Base-by-base conservation (phyloP, 2,888 invertebrate species). In the Tanaodytes sp. region DNA sequence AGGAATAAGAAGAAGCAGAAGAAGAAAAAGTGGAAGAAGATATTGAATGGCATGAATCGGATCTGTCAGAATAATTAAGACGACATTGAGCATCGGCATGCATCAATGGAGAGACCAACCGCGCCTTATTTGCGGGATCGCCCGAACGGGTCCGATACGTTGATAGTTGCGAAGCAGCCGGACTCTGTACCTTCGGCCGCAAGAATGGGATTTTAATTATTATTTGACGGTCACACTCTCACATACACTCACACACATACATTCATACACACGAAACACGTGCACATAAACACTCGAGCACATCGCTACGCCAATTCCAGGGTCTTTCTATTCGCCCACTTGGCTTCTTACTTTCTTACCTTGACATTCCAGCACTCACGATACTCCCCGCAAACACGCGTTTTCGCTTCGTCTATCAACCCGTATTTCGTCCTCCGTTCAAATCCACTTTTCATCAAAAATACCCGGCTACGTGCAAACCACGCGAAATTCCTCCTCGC, bases 281-380 rank as follows among this genome's bases (percentile, higher is more conserved):
- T n/a, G n/a, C n/a, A n/a, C n/a, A n/a, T n/a, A n/a, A n/a, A n/a
- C n/a, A n/a, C n/a, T n/a, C n/a, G n/a, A n/a, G n/a, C n/a, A n/a
- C n/a, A n/a, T n/a, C n/a, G 23, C 23, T 23, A 23, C 45, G 45
- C 27, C 4, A 8, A 12, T 36, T 23, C 48, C 58, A 59, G 49
- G 48, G 46, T 59, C 63, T 54, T 48, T 43, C 31, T 23, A 46
- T 54, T 55, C 62, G 59, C 57, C 61, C 51, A 15, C 42, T 58
- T 27, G 63, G 43, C 66, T 69, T 63, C 12, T 63, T 64, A 67
- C 49, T 67, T 63, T 66, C 63, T 64, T 68, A 73, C 74, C 73
- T 73, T 74, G 73, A 70, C 75, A 76, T 75, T 76, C 75, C 75
- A 59, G 51, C 71, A 73, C 75, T 71, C 68, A 73, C 62, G 49